These are phyloP conservation scores for Eugnorisma glareosa DNA, from an alignment of 2,888 invertebrate species.

Conservation along the genomic window DNA sequence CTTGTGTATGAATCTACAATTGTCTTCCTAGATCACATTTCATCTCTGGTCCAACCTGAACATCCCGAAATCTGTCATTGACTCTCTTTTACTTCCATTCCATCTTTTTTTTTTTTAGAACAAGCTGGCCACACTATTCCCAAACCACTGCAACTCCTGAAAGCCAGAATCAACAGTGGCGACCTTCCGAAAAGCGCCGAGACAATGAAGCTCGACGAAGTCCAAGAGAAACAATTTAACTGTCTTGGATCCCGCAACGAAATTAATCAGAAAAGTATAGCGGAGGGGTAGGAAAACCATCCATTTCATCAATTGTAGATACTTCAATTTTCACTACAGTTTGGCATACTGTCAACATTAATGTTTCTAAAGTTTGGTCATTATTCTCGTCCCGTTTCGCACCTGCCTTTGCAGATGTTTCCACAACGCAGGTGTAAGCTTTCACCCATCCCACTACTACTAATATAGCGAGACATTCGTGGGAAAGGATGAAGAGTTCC, in stretches of 20 bases:
- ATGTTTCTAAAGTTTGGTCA: background rate
- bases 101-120: too few relatives aligned
- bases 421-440: slow-evolving; percentile 15
- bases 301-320: background rate
- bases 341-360: background rate
- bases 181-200: too few relatives aligned
- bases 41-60: background rate
- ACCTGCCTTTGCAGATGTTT: slow-evolving; percentile 6
- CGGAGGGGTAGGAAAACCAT: too few relatives aligned
- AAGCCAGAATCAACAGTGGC: too few relatives aligned
- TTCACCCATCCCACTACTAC: slow-evolving; percentile 27
- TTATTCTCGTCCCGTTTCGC: background rate
- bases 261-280: too few relatives aligned
- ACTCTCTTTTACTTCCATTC: background rate
- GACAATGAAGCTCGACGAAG: too few relatives aligned
- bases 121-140: too few relatives aligned
- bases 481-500: slow-evolving; percentile 62
- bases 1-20: too few relatives aligned
- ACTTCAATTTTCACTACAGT: background rate
- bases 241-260: too few relatives aligned
- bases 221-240: too few relatives aligned
- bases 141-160: too few relatives aligned
- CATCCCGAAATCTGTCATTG: background rate
- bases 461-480: slow-evolving; percentile 36
- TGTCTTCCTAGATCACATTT: background rate